These are phyloP conservation scores for Himalopsyche kuldschensis DNA, from an alignment of 2,888 invertebrate species.

Conservation along the genomic window DNA sequence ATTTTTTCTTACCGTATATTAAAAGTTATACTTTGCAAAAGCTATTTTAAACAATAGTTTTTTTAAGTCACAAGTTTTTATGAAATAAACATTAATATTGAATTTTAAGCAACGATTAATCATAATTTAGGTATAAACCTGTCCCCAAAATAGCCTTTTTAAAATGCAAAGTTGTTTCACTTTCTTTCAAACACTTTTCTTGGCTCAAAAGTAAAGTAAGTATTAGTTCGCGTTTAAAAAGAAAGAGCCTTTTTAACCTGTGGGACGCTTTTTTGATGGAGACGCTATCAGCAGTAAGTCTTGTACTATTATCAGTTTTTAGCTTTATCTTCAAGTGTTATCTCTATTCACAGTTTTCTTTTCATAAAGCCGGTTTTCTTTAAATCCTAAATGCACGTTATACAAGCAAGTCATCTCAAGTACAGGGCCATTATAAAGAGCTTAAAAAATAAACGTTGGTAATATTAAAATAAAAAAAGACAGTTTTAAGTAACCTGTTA, in stretches of 20 bases:
- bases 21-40: too few species aligned
- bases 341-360: conserved; percentile 27
- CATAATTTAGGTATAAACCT: too few species aligned
- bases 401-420: neutral
- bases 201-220: neutral
- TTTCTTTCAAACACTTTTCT: neutral
- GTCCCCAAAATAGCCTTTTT: neutral
- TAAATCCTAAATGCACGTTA: conserved; percentile 17
- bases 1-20: too few species aligned
- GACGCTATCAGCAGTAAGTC: conserved; percentile 24
- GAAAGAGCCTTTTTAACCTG: neutral
- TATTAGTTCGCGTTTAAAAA: neutral
- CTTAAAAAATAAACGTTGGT: neutral
- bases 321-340: conserved; percentile 35
- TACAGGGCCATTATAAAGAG: neutral
- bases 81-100: too few species aligned
- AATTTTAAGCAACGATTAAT: too few species aligned
- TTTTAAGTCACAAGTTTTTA: too few species aligned
- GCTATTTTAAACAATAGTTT: too few species aligned
- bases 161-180: neutral
- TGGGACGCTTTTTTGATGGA: neutral
- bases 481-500: neutral
- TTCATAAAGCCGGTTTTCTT: conserved; percentile 25
- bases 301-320: conserved; percentile 31
- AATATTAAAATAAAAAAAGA: neutral